Evolutionary conservation across 2,797 vertebrate genomes (phyloP).

Genomic region (Propithecus perrieri): DNA sequence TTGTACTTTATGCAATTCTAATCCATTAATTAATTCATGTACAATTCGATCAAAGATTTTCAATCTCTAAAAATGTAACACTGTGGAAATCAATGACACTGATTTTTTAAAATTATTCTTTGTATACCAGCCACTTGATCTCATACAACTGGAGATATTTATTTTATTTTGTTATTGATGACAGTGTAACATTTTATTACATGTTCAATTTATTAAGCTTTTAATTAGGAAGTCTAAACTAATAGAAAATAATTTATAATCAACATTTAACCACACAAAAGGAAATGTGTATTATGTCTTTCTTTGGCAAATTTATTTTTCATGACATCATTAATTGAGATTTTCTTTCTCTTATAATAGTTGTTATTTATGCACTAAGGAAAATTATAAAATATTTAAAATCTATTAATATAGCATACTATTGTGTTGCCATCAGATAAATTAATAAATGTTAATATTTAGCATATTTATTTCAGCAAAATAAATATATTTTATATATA

Average conservation of each 20-base stretch:
- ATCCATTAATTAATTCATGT: not conserved
- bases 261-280: not conserved
- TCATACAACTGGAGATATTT: not conserved
- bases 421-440: not conserved
- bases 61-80: not conserved
- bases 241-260: not conserved
- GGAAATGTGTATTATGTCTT: not conserved
- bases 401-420: not conserved
- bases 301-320: not conserved
- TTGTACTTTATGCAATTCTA: not conserved
- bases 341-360: not conserved
- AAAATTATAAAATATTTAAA: not conserved
- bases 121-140: not conserved
- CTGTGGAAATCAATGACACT: not conserved
- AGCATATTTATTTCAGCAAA: not conserved
- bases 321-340: not conserved
- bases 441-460: not conserved
- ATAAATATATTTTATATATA: not conserved
- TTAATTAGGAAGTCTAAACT: not conserved
- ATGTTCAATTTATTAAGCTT: not conserved
- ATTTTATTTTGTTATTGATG: not conserved
- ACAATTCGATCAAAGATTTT: not conserved
- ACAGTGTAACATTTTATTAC: not conserved
- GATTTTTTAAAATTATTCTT: not conserved
- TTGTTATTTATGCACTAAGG: not conserved